Evolutionary conservation across 2,113 vertebrate species (phyloP), one percentile per base, ranked within the genome.

Genomic region (Corynorhinus townsendii): DNA sequence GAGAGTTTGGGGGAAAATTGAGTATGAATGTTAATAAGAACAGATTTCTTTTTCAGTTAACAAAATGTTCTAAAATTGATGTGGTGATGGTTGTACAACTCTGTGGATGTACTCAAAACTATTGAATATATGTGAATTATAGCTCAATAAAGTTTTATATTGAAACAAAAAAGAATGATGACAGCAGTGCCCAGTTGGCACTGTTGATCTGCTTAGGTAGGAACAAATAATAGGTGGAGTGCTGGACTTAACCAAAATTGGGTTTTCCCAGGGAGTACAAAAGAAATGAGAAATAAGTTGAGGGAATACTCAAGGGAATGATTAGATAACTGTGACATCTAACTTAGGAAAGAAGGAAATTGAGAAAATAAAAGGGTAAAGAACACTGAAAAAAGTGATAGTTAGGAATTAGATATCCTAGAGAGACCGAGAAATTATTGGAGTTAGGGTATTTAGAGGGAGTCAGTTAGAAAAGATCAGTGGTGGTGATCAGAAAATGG

Each of bases 271-370:
- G 35, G 24, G 43, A 72, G 7, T 64, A 54, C 30, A 45, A 11
- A 19, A 79, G 59, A 92, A 85, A 64, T 77, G 62, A 90, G 69
- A 83, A 83, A 28, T 52, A 66, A 89, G 22, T 76, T 75, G 59
- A 88, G 59, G 26, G 40, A 62, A 43, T 79, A 84, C 52, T 84
- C 17, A 79, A 92, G 80, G 62, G 35, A 77, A 75, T 77, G 49
- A 35, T 84, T 89, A 75, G 40, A 52, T 89, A 62, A 64, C 71
- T 2, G 0, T 76, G 81, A 49, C 43, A 77, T 84, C 90, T 84
- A 95, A 89, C n/a, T 81, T 40, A 72, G 69, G 28, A 79, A 71
- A 89, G 52, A 72, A 77, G 80, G 72, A 90, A 94, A 47, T 24
- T 64, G n/a, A 84, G 59, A n/a, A 43, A 28, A 5, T 43, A n/a